Percentiles rank a stretch among this genome's conserved stretches.
These are phyloP conservation scores for Drosophila setifemur DNA, from an alignment of 1,140 invertebrate genomes.

Conservation along the genomic window DNA sequence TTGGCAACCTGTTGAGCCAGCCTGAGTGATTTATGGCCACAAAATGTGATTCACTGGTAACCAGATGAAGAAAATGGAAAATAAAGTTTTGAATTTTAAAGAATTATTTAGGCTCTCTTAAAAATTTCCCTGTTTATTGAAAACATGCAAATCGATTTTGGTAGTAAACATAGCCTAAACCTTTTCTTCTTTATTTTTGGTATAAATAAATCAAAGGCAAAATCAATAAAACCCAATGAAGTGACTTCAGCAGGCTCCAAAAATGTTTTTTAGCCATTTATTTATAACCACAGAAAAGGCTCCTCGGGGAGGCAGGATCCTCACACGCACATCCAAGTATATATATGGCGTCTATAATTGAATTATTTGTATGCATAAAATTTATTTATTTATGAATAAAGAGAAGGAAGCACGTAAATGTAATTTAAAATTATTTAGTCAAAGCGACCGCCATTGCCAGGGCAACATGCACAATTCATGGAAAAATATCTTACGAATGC, in stretches of 20 bases:
- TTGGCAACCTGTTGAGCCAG: slow-evolving; percentile 59
- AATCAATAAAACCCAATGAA: slow-evolving; percentile 76
- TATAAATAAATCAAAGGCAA: slow-evolving; percentile 62
- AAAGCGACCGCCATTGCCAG: slow-evolving; percentile 30
- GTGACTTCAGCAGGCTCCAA: slow-evolving; percentile 18
- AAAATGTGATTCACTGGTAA: background rate
- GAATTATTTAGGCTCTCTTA: background rate
- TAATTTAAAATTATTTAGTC: slow-evolving; percentile 72
- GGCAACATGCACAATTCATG: slow-evolving; percentile 24
- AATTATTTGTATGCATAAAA: slow-evolving; percentile 74
- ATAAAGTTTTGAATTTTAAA: slow-evolving; percentile 3
- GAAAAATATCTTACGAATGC: slow-evolving; percentile 11
- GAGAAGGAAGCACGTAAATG: slow-evolving; percentile 58
- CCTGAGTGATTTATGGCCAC: slow-evolving; percentile 61
- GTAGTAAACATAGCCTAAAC: slow-evolving; percentile 16
- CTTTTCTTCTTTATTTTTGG: slow-evolving; percentile 7
- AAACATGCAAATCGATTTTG: slow-evolving; percentile 47
- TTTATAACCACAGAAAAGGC: slow-evolving; percentile 39
- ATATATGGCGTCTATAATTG: slow-evolving; percentile 52
- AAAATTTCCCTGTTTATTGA: background rate
- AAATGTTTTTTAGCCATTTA: slow-evolving; percentile 31
- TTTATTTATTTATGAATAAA: slow-evolving; percentile 70
- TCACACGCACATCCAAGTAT: slow-evolving; percentile 9
- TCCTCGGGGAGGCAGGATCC: background rate
- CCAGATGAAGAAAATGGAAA: too few species aligned